Base-by-base conservation (phyloP, 2,797 vertebrate genomes). In the Odontamblyopus rebecca region DNA sequence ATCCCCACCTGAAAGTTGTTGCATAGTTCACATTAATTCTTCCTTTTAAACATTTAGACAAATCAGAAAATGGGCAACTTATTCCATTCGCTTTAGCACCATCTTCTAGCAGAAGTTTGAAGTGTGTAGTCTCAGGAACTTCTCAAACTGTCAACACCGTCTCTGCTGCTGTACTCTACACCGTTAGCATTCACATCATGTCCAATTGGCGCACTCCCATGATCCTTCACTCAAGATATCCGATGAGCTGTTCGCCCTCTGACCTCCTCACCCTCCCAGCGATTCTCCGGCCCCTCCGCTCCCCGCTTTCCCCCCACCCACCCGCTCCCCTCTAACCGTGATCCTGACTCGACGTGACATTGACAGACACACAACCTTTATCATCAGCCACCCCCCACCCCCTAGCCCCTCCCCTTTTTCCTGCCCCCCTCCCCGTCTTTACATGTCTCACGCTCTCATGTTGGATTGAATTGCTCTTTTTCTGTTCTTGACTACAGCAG, bases 281-380 rank as follows among this genome's bases (percentile, higher is more conserved):
- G 32, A 84, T 73, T 75, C 69, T 87, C 82, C 79, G 72, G 78
- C 63, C 70, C 76, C 72, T 65, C 63, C 9, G 0, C 64, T 48
- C 27, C 44, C 71, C 68, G 73, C 66, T 70, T 73, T 61, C 2
- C 71, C 73, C 89, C 4, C 72, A 77, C 75, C 61, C 67, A 83
- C 75, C 44, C 62, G 12, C 57, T 60, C 5, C 83, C 85, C 86
- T 85, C 86, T 75, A 89, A 86, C 87, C 15, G 9, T 89, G 86
- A 92, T 91, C 85, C 81, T 89, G 84, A 92, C 54, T 79, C 82
- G 89, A 90, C 72, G 35, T 87, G 90, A 91, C 90, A 88, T 77
- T 91, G 90, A 92, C 88, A 84, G 90, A 88, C 88, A 89, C 85
- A 85, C 62, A 82, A 80, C 89, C 88, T 80, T 77, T 70, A 82